Evolutionary conservation across 2,113 vertebrate genomes (phyloP), one percentile per base, ranked within the genome.

Genomic region (Thalassarche chlororhynchos): DNA sequence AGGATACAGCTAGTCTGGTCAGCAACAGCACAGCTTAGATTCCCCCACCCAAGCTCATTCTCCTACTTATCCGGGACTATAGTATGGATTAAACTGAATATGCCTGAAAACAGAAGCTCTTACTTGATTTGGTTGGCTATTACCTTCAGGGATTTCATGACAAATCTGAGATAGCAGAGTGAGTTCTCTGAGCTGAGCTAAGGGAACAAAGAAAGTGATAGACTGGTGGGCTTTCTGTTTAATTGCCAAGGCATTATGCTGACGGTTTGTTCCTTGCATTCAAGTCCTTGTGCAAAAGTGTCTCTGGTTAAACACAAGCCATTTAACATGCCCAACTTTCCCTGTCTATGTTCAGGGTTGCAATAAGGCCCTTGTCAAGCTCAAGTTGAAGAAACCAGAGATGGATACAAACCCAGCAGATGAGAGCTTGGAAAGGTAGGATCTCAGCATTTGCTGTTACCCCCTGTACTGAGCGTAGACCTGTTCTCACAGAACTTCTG

Each of bases 311-410:
- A 64, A n/a, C 14, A 9, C 14, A 20, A 78, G 44, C 46, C 47
- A 34, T 13, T 71, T 84, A 68, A 89, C 29, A 4, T 8, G 20
- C 38, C 57, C 8, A 28, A 40, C 77, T 55, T 79, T 34, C 58
- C 42, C 54, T 60, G 44, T 68, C 66, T 95, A 12, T 80, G n/a
- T 34, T 74, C 91, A 98, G 98, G 70, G 84, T 79, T 98, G 76
- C 81, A 64, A 90, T 31, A 96, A 93, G 29, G 70, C 51, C 85
- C 97, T 98, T 10, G 38, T 93, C 84, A 98, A 97, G 94, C 90
- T 98, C 31, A 97, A 70, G 80, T 15, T 98, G 89, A 98, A 97
- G 94, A 98, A 97, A 76, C 40, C 97, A 38, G n/a, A 86, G 79
- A 38, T 36, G 38, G 79, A 85, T 34, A 31, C 54, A 34, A 61